Base-by-base conservation (phyloP, 2,888 invertebrate genomes). In the Nymphalis urticae region DNA sequence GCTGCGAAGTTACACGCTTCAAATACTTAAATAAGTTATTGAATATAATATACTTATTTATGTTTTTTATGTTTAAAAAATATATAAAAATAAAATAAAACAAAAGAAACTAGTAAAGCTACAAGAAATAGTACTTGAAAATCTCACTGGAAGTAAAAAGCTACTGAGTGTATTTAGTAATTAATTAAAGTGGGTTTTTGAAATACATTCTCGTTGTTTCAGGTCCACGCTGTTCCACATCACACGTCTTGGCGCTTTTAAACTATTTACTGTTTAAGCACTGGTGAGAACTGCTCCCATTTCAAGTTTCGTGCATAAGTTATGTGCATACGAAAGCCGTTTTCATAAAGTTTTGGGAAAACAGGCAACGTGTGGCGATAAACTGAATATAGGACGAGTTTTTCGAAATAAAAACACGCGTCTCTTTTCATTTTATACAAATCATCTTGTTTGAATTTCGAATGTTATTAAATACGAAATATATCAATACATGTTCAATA, bases 211-310 rank as follows among this genome's bases (percentile, higher is more conserved):
- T 48, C 48, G 59, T 72, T 74, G 73, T 86, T 84, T 4, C 84
- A 89, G 89, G 88, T 56, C 75, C 80, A 69, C 81, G 84, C 71
- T 82, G 80, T 62, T 80, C 81, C 50, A 79, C 83, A 63, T 80
- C 86, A 42, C 82, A 83, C 69, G 75, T 85, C 69, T 73, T 87
- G 73, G 75, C 82, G 72, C 73, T 88, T 75, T 77, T 87, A 79
- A 84, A 83, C 77, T 85, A 82, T 82, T 77, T 88, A 74, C 76
- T 87, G 66, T 82, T 82, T 78, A 83, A 80, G 76, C 80, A 88
- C 78, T 88, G 89, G 89, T 89, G 76, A 88, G 82, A 70, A 73
- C 72, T 73, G 70, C 66, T 66, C 68, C 72, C 58, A 64, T 72
- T 72, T 70, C 68, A 66, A 66, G 72, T 68, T 72, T 68, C 66